Evolutionary conservation across 2,113 vertebrate species (phyloP).

Genomic region (Etia nguti): DNA sequence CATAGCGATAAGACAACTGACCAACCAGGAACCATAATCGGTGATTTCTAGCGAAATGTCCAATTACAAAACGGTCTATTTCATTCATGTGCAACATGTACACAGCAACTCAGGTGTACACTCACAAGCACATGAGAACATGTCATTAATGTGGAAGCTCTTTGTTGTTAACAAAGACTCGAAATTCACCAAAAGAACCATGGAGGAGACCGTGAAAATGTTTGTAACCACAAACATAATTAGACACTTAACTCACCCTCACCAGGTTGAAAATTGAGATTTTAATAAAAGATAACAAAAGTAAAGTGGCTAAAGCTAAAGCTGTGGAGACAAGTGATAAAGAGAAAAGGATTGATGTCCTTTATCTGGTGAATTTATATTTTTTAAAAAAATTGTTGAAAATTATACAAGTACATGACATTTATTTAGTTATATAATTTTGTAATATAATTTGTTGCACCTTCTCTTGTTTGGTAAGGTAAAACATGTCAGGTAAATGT

Average conservation of each 20-base stretch:
- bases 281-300: not conserved
- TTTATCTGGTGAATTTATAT: not conserved
- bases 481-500: not conserved
- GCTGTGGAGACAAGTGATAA: not conserved
- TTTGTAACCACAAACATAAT: not conserved
- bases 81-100: not conserved
- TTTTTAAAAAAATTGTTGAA: accelerated
- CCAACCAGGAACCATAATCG: not conserved
- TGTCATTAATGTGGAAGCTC: not conserved
- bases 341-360: not conserved
- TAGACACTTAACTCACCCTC: not conserved
- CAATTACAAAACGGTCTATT: not conserved
- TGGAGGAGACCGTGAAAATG: not conserved
- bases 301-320: not conserved
- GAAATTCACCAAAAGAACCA: not conserved
- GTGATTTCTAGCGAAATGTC: not conserved
- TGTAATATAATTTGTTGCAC: not conserved
- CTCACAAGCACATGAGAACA: not conserved
- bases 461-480: not conserved
- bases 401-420: not conserved
- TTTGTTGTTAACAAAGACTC: not conserved
- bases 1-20: not conserved
- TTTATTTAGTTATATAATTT: not conserved
- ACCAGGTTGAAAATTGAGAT: not conserved
- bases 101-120: accelerated